Evolutionary conservation across 2,797 vertebrate species (phyloP).

Genomic region (Chanos chanos): DNA sequence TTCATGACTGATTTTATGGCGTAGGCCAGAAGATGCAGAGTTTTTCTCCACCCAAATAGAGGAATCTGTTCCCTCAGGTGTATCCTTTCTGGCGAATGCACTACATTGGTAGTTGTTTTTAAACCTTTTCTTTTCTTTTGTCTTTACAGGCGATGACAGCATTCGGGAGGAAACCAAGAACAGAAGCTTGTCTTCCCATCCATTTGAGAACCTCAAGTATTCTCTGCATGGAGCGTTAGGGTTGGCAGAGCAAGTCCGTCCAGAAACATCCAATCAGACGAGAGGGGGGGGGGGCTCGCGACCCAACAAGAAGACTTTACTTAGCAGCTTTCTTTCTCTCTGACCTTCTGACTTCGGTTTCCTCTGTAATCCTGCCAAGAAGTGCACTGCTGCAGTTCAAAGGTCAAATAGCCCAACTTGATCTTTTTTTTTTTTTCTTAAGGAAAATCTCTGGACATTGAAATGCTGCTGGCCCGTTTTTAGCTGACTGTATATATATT

Average conservation of each 20-base stretch:
- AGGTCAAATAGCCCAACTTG: slow-evolving; percentile 16
- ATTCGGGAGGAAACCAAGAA: neutral
- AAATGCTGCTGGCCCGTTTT: slow-evolving; percentile 28
- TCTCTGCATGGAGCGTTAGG: no score
- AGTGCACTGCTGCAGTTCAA: slow-evolving; percentile 33
- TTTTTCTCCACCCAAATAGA: no score
- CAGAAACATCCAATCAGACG: no score
- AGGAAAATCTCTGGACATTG: slow-evolving; percentile 22
- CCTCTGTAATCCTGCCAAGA: slow-evolving; percentile 1
- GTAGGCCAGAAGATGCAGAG: no score
- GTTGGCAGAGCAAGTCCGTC: no score
- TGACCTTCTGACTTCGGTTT: neutral
- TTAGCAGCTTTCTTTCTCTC: no score
- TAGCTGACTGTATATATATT: slow-evolving; percentile 2
- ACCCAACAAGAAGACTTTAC: neutral
- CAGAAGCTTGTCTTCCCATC: no score
- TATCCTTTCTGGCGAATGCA: no score
- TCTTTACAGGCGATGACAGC: slow-evolving; percentile 26
- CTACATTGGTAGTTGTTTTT: no score
- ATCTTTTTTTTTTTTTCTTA: slow-evolving; percentile 6
- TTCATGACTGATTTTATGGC: neutral
- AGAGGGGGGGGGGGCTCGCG: no score
- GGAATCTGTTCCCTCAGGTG: no score
- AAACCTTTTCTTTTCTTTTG: neutral
- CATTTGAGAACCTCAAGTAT: no score